Conservation (phyloP, 2,797 vertebrate genomes). For the Botia almorhae region DNA sequence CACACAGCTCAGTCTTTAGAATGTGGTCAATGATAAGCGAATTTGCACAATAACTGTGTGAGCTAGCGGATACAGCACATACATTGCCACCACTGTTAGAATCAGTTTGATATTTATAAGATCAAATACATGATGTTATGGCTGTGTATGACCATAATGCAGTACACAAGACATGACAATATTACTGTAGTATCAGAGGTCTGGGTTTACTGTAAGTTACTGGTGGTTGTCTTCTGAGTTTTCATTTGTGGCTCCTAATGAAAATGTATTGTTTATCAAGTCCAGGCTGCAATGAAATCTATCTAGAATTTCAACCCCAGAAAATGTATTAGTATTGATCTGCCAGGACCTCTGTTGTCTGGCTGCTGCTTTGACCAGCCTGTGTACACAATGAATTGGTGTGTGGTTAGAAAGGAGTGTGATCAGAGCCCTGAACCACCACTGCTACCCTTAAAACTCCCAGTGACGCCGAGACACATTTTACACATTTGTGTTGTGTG, state of each 20-base stretch:
- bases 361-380: constrained; percentile 61
- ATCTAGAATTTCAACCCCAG: constrained; percentile 64
- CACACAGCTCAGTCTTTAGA: constrained; percentile 41
- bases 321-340: constrained; percentile 81
- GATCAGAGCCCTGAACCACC: background rate
- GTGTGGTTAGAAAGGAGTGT: constrained; percentile 11
- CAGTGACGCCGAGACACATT: too few species aligned
- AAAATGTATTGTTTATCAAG: constrained; percentile 80
- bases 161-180: constrained; percentile 32
- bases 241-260: constrained; percentile 67
- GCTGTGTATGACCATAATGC: constrained; percentile 5
- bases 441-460: background rate
- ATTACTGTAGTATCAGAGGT: constrained; percentile 40
- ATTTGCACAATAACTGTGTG: constrained; percentile 40
- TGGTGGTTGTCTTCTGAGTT: constrained; percentile 26
- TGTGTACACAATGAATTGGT: constrained; percentile 57
- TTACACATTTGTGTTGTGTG: too few species aligned
- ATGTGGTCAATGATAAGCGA: constrained; percentile 29
- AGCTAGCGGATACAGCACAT: background rate
- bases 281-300: constrained; percentile 71
- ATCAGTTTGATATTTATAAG: constrained; percentile 36
- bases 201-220: constrained; percentile 6
- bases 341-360: constrained; percentile 71
- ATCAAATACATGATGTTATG: constrained; percentile 27
- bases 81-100: background rate